A percentile compares a stretch with the other conserved stretches of the same genome.
phyloP scores from a whole-genome alignment of 2,888 invertebrate species.

The Rhogogaster chlorosoma region DNA sequence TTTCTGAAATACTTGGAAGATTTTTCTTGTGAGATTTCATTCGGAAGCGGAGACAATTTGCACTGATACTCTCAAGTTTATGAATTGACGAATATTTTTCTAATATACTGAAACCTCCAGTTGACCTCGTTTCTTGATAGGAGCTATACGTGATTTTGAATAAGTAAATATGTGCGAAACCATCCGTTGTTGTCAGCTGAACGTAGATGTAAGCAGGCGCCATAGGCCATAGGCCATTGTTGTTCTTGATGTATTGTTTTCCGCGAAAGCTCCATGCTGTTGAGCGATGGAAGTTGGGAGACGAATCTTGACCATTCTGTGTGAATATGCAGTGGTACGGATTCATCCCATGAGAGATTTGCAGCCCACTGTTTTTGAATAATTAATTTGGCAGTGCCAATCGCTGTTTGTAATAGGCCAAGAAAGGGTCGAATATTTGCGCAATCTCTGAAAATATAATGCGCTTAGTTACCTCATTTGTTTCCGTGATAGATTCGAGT shows the following conservation, averaged over 20 bases:
- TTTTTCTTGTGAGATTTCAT: background rate
- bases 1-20: slow-evolving; percentile 37
- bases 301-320: background rate
- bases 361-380: slow-evolving; percentile 35
- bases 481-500: background rate
- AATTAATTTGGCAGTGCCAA: slow-evolving; percentile 7
- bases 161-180: slow-evolving; percentile 55
- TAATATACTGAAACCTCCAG: slow-evolving; percentile 9
- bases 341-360: slow-evolving; percentile 65
- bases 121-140: slow-evolving; percentile 56
- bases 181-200: background rate
- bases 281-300: background rate
- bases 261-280: background rate
- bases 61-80: slow-evolving; percentile 43
- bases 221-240: slow-evolving; percentile 56
- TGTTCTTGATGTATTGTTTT: slow-evolving; percentile 56
- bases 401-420: slow-evolving; percentile 7
- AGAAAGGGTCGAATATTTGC: slow-evolving; percentile 8
- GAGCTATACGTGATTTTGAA: slow-evolving; percentile 65
- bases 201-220: slow-evolving; percentile 59
- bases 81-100: slow-evolving; percentile 42
- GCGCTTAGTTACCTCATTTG: background rate
- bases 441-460: slow-evolving; percentile 1
- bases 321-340: background rate
- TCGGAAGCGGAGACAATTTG: slow-evolving; percentile 9